Conservation (phyloP, 2,888 invertebrate species). For the Drosophila subquinaria region DNA sequence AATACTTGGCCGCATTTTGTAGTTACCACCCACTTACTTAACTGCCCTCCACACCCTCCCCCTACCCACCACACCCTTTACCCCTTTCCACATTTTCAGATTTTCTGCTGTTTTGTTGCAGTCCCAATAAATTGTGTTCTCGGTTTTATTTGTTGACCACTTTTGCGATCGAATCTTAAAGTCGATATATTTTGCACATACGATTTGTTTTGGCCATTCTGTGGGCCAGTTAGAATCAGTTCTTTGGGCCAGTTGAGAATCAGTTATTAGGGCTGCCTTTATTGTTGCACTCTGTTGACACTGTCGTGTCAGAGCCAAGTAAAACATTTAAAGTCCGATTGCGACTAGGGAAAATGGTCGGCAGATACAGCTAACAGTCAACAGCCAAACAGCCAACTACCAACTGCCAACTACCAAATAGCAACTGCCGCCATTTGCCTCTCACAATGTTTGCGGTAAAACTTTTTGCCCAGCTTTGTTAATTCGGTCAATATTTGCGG, state of each 20-base stretch:
- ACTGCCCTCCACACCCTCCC: neutral
- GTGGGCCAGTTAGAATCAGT: slow-evolving; percentile 25
- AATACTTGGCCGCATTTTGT: slow-evolving; percentile 69
- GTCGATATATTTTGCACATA: slow-evolving; percentile 27
- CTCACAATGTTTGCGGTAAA: slow-evolving; percentile 65
- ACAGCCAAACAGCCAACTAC: slow-evolving; percentile 5
- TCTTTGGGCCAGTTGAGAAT: neutral
- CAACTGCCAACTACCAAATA: slow-evolving; percentile 3
- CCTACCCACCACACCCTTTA: neutral
- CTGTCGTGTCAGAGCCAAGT: slow-evolving; percentile 33
- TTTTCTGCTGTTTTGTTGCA: slow-evolving; percentile 14
- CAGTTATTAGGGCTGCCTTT: slow-evolving; percentile 33
- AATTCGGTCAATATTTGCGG: slow-evolving; percentile 83
- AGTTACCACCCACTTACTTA: slow-evolving; percentile 59
- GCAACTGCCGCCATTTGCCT: slow-evolving; percentile 39
- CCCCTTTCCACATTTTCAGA: slow-evolving; percentile 5
- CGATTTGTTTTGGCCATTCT: slow-evolving; percentile 43
- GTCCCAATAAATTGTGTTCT: slow-evolving; percentile 40
- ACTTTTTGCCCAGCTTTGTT: slow-evolving; percentile 74
- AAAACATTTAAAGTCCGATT: slow-evolving; percentile 34
- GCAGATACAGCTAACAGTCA: slow-evolving; percentile 1
- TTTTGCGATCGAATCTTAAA: slow-evolving; percentile 28
- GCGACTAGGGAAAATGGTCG: slow-evolving; percentile 7
- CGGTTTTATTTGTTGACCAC: slow-evolving; percentile 23
- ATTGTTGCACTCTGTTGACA: slow-evolving; percentile 54